Conservation (phyloP, 2,888 invertebrate genomes). For the Amphiduros pacificus region DNA sequence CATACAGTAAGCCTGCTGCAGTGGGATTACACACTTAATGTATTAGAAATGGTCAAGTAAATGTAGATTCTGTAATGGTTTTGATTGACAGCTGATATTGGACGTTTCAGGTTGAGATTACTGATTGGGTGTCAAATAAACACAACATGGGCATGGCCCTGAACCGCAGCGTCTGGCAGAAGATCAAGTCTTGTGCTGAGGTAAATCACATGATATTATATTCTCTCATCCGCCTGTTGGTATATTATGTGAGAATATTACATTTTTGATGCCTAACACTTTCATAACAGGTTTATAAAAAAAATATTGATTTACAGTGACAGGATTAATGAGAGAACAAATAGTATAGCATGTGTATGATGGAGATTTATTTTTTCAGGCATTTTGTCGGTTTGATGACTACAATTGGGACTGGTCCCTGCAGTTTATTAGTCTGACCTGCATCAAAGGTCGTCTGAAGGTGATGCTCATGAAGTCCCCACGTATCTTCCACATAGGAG, state of each 20-base stretch:
- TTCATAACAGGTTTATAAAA: too few relatives aligned
- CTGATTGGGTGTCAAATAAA: conserved; percentile 74
- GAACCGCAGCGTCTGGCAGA: conserved; percentile 83
- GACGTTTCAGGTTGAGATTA: conserved; percentile 52
- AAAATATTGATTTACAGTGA: too few relatives aligned
- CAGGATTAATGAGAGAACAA: too few relatives aligned
- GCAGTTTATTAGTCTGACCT: conserved; percentile 83
- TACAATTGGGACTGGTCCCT: conserved; percentile 99
- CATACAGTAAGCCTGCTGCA: too few relatives aligned
- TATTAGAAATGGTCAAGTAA: too few relatives aligned
- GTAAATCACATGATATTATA: conserved; percentile 37
- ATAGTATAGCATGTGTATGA: background rate
- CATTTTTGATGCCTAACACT: too few relatives aligned
- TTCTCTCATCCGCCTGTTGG: background rate
- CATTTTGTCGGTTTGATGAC: conserved; percentile 95
- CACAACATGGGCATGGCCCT: conserved; percentile 99
- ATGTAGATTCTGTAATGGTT: too few relatives aligned
- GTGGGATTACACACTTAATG: too few relatives aligned
- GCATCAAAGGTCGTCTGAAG: conserved; percentile 66
- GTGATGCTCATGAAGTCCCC: conserved; percentile 91
- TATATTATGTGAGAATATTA: too few relatives aligned
- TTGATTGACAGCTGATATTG: too few relatives aligned
- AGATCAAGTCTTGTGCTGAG: conserved; percentile 77
- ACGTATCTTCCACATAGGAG: conserved; percentile 96
- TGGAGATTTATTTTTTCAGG: conserved; percentile 43